Evolutionary conservation across 1,140 invertebrate species (phyloP).

Genomic region (Diplogasteroides magnus): DNA sequence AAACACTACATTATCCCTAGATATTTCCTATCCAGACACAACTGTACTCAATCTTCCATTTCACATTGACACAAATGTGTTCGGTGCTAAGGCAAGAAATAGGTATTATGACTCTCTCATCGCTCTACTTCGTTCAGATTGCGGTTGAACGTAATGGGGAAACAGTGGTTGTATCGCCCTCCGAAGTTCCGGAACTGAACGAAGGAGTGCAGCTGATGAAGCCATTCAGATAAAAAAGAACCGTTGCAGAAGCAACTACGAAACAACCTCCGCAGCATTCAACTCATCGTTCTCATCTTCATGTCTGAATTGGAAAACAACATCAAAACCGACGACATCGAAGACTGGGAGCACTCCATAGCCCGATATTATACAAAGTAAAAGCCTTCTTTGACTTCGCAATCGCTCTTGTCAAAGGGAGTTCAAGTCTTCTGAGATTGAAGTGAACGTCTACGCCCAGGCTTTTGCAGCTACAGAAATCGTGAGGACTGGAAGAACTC

Average conservation of each 20-base stretch:
- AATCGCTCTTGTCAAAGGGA: conserved; percentile 32
- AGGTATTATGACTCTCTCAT: too few species aligned
- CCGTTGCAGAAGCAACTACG: conserved; percentile 36
- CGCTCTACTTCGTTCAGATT: conserved; percentile 7
- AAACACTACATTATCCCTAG: conserved; percentile 41
- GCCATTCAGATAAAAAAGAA: too few species aligned
- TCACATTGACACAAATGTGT: conserved; percentile 54
- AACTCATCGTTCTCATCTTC: conserved; percentile 49
- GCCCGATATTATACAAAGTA: conserved; percentile 39
- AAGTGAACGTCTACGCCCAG: conserved; percentile 47
- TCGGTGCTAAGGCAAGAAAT: conserved; percentile 53
- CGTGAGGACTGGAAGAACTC: conserved; percentile 47
- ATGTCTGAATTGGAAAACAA: conserved; percentile 38
- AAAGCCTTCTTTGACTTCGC: too few species aligned
- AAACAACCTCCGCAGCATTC: conserved; percentile 50
- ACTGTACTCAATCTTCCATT: conserved; percentile 51
- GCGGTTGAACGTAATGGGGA: background rate
- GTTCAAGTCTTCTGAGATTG: conserved; percentile 47
- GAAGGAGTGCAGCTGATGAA: background rate
- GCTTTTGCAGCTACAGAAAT: conserved; percentile 48
- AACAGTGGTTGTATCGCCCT: background rate
- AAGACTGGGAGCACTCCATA: conserved; percentile 41
- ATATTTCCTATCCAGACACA: conserved; percentile 52
- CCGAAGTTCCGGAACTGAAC: background rate
- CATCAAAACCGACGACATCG: conserved; percentile 30